These are phyloP conservation scores for Setophaga kirtlandii DNA, from an alignment of 2,113 vertebrate species.

Conservation along the genomic window DNA sequence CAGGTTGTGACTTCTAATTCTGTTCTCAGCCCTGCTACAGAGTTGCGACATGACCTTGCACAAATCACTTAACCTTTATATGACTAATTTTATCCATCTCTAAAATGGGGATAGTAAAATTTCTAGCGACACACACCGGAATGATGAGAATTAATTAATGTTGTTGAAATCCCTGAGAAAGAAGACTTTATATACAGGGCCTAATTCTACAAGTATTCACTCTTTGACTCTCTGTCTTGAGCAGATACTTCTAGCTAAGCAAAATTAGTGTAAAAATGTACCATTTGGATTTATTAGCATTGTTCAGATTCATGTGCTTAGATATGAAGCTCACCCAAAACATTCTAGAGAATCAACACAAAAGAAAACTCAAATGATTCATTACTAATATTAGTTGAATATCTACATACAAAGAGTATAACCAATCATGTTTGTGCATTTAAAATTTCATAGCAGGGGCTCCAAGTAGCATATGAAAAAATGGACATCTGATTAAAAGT, in stretches of 20 bases:
- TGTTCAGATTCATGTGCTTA: neutral
- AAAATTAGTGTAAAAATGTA: neutral
- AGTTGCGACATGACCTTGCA: conserved; percentile 51
- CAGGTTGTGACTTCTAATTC: conserved; percentile 41
- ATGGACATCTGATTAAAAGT: neutral
- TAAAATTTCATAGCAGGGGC: neutral
- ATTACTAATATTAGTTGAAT: neutral
- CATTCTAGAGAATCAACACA: neutral
- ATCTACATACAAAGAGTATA: neutral
- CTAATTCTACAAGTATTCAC: neutral
- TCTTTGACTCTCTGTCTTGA: neutral
- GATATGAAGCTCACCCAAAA: neutral
- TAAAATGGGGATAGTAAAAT: conserved; percentile 42
- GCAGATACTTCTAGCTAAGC: neutral
- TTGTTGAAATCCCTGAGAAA: conserved; percentile 23
- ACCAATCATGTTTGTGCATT: neutral
- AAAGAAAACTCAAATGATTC: neutral
- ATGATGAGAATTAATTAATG: conserved; percentile 56
- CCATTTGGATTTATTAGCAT: neutral
- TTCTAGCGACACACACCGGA: conserved; percentile 35
- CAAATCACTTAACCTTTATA: conserved; percentile 56
- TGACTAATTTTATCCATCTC: conserved; percentile 47
- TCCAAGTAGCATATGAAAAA: neutral
- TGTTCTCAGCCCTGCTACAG: conserved; percentile 11
- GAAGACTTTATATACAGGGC: neutral